Evolutionary conservation across 2,888 invertebrate species (phyloP).

Genomic region (Caenorhabditis sp.): DNA sequence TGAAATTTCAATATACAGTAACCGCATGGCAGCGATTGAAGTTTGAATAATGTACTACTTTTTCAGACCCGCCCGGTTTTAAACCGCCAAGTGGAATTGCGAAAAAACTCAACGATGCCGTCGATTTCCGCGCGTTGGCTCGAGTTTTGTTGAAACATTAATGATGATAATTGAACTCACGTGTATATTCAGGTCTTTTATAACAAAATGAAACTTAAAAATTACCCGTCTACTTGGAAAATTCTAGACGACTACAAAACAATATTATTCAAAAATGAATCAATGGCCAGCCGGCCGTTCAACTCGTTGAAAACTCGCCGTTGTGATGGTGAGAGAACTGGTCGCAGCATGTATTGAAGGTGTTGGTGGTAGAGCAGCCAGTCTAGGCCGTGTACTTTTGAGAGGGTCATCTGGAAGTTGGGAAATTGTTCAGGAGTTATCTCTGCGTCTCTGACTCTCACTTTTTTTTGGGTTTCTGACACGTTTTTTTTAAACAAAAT

Average conservation of each 20-base stretch:
- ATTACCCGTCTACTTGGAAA: neutral
- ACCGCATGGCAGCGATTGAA: no score
- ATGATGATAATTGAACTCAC: neutral
- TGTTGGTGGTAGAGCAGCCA: slow-evolving; percentile 94
- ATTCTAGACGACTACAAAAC: neutral
- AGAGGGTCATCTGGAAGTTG: slow-evolving; percentile 44
- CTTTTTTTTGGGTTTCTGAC: no score
- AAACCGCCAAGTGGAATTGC: slow-evolving; percentile 39
- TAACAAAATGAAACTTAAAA: slow-evolving; percentile 1
- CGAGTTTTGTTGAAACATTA: slow-evolving; percentile 32
- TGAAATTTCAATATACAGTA: no score
- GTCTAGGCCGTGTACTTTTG: slow-evolving; percentile 77
- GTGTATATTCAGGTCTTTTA: neutral
- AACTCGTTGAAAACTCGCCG: slow-evolving; percentile 74
- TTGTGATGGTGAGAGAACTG: slow-evolving; percentile 79
- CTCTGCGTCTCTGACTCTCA: no score
- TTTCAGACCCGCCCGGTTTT: slow-evolving; percentile 30
- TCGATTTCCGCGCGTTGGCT: slow-evolving; percentile 35
- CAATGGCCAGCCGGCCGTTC: slow-evolving; percentile 40
- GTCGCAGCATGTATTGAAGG: slow-evolving; percentile 92
- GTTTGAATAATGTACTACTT: neutral
- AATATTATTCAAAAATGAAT: slow-evolving; percentile 24
- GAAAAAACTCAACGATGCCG: slow-evolving; percentile 34
- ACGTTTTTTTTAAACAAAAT: no score
- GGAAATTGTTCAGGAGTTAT: no score